Conservation (phyloP, 2,888 invertebrate genomes). For the Zygogramma bicolorata region DNA sequence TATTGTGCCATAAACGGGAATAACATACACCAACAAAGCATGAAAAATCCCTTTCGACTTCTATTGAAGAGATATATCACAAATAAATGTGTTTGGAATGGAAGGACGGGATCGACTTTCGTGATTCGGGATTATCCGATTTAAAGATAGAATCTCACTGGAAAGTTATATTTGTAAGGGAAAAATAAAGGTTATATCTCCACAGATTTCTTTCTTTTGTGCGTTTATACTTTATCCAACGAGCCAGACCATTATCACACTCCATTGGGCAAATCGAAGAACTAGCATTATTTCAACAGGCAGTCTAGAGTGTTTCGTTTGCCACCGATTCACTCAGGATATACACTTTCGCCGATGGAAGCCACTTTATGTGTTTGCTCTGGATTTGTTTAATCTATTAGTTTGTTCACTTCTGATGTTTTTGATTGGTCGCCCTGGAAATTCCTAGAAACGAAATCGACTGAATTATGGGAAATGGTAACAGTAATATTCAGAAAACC, state of each 20-base stretch:
- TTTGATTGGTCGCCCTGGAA: neutral
- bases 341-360: neutral
- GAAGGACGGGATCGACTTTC: conserved; percentile 7
- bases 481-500: too few species aligned
- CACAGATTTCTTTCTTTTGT: neutral
- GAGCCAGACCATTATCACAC: neutral
- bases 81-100: conserved; percentile 7
- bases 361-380: neutral
- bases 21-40: neutral
- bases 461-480: too few species aligned
- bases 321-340: neutral
- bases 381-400: neutral
- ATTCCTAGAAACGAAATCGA: neutral
- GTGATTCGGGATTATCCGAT: conserved; percentile 8
- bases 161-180: neutral
- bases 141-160: neutral
- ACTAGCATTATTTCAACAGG: neutral
- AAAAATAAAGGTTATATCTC: neutral
- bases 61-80: conserved; percentile 4
- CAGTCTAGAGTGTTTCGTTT: neutral
- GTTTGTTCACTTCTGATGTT: neutral
- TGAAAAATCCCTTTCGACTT: neutral
- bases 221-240: neutral
- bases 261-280: neutral
- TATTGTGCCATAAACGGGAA: conserved; percentile 1